phyloP scores from a whole-genome alignment of 2,888 invertebrate genomes.

The Oligia latruncula region DNA sequence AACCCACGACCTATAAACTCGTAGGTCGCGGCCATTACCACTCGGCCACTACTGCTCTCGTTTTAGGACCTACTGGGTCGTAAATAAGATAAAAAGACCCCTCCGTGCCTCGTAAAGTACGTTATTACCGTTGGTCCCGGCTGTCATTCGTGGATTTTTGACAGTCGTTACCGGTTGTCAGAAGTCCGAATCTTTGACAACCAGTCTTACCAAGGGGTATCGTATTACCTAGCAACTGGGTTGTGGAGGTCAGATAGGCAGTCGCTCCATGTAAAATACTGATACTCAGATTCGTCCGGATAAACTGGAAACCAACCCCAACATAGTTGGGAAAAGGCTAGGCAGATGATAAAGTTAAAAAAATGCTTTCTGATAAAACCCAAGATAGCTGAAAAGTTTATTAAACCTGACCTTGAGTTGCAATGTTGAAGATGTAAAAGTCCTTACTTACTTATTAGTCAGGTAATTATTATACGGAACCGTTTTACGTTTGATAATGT shows the following conservation, averaged over 20 bases:
- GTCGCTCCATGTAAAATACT: neutral
- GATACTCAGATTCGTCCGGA: neutral
- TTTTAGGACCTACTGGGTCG: neutral
- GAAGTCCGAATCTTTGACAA: neutral
- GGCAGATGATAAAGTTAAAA: neutral
- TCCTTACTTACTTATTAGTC: neutral
- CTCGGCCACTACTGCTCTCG: no score
- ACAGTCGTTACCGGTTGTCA: neutral
- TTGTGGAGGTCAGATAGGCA: no score
- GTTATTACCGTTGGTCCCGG: neutral
- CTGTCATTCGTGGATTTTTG: neutral
- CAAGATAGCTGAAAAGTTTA: neutral
- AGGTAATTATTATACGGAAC: constrained; percentile 20
- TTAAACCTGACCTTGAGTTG: neutral
- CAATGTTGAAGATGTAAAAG: neutral
- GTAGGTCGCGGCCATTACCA: no score
- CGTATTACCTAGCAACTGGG: no score
- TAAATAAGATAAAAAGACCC: neutral
- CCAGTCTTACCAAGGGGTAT: no score
- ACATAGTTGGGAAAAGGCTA: neutral
- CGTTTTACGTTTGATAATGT: neutral
- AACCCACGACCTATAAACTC: no score
- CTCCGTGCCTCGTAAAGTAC: neutral
- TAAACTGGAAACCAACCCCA: no score
- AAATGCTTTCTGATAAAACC: neutral